Conservation (phyloP, 2,888 invertebrate genomes). For the Drosophila prolongata region DNA sequence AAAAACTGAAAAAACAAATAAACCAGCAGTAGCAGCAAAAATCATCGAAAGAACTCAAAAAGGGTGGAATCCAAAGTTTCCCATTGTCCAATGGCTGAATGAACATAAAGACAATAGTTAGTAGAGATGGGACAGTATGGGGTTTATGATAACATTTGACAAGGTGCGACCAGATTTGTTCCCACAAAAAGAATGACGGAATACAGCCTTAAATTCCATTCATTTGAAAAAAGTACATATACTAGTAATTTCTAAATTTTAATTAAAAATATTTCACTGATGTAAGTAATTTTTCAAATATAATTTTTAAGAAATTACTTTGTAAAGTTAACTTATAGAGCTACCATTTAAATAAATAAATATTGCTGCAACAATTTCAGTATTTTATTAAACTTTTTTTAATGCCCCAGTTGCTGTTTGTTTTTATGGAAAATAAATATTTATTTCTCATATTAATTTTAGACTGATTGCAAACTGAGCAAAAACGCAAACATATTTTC, state of each 20-base stretch:
- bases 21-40: constrained; percentile 40
- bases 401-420: neutral
- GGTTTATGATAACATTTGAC: constrained; percentile 28
- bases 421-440: neutral
- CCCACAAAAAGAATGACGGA: neutral
- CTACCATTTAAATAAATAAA: no score
- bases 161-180: constrained; percentile 35
- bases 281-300: no score
- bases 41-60: constrained; percentile 40
- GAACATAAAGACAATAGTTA: constrained; percentile 21
- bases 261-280: no score
- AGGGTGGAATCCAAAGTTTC: constrained; percentile 33
- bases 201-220: neutral
- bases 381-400: neutral
- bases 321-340: no score
- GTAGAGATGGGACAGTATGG: constrained; percentile 3
- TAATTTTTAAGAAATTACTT: no score
- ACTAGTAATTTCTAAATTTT: no score
- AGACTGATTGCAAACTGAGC: neutral
- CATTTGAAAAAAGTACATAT: no score
- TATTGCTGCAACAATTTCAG: no score
- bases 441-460: constrained; percentile 2
- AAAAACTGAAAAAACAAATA: constrained; percentile 31
- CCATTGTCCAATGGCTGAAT: constrained; percentile 59
- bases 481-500: constrained; percentile 5